Evolutionary conservation across 2,113 vertebrate genomes (phyloP).

Genomic region (Nycticorax nycticorax): DNA sequence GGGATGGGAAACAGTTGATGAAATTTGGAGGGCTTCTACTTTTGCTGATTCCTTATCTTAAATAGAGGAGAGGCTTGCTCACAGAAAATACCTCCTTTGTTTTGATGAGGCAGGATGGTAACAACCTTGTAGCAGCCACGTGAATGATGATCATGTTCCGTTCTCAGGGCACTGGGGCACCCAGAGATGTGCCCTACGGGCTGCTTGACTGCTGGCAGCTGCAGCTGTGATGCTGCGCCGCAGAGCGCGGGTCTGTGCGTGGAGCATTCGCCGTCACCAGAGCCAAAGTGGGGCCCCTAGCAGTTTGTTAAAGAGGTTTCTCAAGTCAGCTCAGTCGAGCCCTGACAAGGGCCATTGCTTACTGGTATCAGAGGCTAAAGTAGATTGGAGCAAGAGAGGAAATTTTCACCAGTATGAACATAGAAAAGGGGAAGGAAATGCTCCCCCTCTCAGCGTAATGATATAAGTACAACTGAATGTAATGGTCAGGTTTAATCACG

Average conservation of each 20-base stretch:
- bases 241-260: accelerated
- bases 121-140: not conserved
- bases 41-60: not conserved
- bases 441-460: not conserved
- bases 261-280: not conserved
- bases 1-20: not conserved
- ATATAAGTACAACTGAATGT: not conserved
- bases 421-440: not conserved
- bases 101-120: not conserved
- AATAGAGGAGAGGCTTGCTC: not conserved
- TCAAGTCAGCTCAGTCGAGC: not conserved
- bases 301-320: not conserved
- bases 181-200: not conserved
- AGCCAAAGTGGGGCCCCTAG: not conserved
- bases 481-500: not conserved
- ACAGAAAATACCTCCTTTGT: not conserved
- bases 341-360: not conserved
- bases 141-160: not conserved
- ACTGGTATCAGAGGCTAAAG: not conserved
- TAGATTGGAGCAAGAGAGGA: not conserved
- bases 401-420: not conserved
- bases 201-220: not conserved
- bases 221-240: not conserved
- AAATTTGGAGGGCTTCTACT: not conserved
- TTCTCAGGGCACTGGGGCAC: not conserved